Evolutionary conservation across 2,888 invertebrate genomes (phyloP).

Genomic region (Aleiodes testaceus): DNA sequence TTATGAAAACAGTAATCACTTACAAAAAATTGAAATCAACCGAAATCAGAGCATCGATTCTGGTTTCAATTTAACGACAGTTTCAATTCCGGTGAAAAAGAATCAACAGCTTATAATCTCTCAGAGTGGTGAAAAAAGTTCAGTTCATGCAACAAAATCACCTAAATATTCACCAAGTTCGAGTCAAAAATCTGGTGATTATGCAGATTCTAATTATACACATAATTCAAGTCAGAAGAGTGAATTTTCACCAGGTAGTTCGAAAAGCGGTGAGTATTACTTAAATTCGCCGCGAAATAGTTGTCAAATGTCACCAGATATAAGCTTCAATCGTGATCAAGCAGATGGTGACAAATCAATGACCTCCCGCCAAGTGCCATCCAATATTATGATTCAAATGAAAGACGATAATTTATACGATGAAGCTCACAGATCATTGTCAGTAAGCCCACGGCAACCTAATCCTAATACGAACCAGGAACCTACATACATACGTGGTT

Average conservation of each 20-base stretch:
- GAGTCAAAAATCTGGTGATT: constrained; percentile 67
- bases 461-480: constrained; percentile 44
- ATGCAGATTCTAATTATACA: constrained; percentile 68
- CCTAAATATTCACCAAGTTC: constrained; percentile 66
- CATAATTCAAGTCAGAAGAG: constrained; percentile 69
- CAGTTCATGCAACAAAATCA: constrained; percentile 54
- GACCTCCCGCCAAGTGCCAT: constrained; percentile 53
- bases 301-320: constrained; percentile 57
- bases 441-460: constrained; percentile 37
- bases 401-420: constrained; percentile 61
- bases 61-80: constrained; percentile 61
- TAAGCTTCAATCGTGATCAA: constrained; percentile 47
- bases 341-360: constrained; percentile 35
- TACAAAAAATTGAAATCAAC: constrained; percentile 49
- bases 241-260: constrained; percentile 67
- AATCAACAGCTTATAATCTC: constrained; percentile 60
- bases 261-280: constrained; percentile 69
- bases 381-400: constrained; percentile 53
- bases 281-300: constrained; percentile 60
- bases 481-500: constrained; percentile 43
- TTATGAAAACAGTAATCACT: constrained; percentile 54
- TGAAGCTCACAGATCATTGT: constrained; percentile 51
- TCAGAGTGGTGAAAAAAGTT: constrained; percentile 56
- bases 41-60: constrained; percentile 56
- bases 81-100: constrained; percentile 63